Conservation (phyloP, 2,113 vertebrate species). For the Esox niger region DNA sequence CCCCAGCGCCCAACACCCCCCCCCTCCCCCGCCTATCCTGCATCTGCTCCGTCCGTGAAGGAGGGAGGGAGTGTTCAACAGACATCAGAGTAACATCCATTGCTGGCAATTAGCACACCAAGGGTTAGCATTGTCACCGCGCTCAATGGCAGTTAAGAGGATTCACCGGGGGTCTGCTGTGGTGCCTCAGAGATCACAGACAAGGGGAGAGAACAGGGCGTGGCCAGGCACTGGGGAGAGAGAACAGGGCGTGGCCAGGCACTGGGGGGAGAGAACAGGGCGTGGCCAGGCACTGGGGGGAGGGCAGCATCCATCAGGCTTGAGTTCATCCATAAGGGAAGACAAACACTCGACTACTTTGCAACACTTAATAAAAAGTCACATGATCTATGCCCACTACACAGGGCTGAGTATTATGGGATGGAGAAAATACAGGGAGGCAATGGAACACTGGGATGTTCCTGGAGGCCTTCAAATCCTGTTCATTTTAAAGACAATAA, state of each 20-base stretch:
- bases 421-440: too few species aligned
- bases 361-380: not conserved
- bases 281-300: not conserved
- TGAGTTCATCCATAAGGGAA: not conserved
- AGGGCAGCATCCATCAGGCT: not conserved
- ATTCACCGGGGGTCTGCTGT: slow-evolving; percentile 23
- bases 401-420: not conserved
- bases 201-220: too few species aligned
- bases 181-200: slow-evolving; percentile 35
- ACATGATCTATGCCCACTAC: not conserved
- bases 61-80: slow-evolving; percentile 31
- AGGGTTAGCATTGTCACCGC: slow-evolving; percentile 26
- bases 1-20: not conserved
- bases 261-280: too few species aligned
- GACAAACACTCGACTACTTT: not conserved
- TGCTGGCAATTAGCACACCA: slow-evolving; percentile 34
- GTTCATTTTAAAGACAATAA: too few species aligned
- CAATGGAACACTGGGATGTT: too few species aligned
- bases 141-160: slow-evolving; percentile 29
- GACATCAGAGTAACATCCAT: slow-evolving; percentile 32
- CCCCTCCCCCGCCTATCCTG: not conserved
- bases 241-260: not conserved
- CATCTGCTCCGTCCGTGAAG: not conserved
- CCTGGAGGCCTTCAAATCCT: too few species aligned
- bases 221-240: not conserved